Percentiles rank a stretch among this genome's conserved stretches.
Conservation (phyloP, 92 coral and sea anemone genomes). For the Porites evermanni region DNA sequence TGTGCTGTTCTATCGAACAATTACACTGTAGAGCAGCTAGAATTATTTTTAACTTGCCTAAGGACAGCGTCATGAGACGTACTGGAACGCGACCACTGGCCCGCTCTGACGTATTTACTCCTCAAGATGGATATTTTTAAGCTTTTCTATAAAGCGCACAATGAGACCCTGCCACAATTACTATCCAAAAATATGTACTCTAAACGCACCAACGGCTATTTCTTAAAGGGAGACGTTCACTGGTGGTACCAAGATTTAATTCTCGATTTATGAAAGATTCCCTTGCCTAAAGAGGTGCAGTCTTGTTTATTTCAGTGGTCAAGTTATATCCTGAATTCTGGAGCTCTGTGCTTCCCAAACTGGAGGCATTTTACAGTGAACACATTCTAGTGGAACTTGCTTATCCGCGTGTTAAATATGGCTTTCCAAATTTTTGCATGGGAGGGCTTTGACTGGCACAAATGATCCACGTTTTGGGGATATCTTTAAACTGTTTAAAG, state of each 20-base stretch:
- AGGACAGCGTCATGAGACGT: neutral
- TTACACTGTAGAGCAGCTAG: too few relatives aligned
- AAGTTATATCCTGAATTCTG: slow-evolving; percentile 29
- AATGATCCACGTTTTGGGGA: too few relatives aligned
- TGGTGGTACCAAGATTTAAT: too few relatives aligned
- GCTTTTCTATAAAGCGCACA: too few relatives aligned
- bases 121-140: too few relatives aligned
- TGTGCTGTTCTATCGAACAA: neutral
- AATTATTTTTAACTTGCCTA: neutral
- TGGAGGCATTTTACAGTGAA: slow-evolving; percentile 47
- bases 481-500: too few relatives aligned
- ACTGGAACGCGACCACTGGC: neutral
- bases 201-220: too few relatives aligned
- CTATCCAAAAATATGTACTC: too few relatives aligned
- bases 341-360: slow-evolving; percentile 40
- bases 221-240: too few relatives aligned
- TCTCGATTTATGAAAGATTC: too few relatives aligned
- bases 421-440: slow-evolving; percentile 30
- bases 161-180: too few relatives aligned
- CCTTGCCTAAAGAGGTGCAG: too few relatives aligned
- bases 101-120: neutral
- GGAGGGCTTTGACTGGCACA: slow-evolving; percentile 5
- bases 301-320: neutral
- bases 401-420: slow-evolving; percentile 54
- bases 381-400: slow-evolving; percentile 49